Conservation (phyloP, 2,113 vertebrate species). For the Xenopus borealis region DNA sequence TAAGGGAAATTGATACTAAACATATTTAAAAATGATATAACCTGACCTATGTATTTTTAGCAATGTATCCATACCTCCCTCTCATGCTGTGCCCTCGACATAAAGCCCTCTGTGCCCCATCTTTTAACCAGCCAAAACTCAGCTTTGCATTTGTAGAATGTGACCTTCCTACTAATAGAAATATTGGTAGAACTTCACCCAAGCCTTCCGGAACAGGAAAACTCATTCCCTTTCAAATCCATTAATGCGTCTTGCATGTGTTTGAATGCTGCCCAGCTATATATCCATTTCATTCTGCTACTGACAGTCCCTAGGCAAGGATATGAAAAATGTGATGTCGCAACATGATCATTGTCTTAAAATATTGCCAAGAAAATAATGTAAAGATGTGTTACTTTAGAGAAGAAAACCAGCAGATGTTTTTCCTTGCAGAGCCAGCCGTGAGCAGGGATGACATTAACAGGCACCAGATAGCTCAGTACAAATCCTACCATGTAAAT, state of each 20-base stretch:
- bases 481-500: no score
- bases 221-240: conserved; percentile 32
- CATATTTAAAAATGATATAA: no score
- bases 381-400: conserved; percentile 6
- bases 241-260: conserved; percentile 36
- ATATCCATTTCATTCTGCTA: conserved; percentile 13
- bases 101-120: no score
- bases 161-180: conserved; percentile 25
- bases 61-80: no score
- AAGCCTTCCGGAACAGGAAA: conserved; percentile 43
- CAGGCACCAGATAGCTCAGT: neutral
- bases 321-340: conserved; percentile 9
- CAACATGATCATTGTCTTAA: conserved; percentile 11
- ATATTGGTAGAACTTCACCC: conserved; percentile 23
- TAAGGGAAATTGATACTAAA: no score
- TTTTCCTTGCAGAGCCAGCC: conserved; percentile 2
- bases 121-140: neutral
- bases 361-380: conserved; percentile 23
- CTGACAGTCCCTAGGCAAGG: conserved; percentile 23
- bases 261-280: conserved; percentile 47
- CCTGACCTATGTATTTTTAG: no score
- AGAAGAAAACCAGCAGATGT: conserved; percentile 18
- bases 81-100: no score
- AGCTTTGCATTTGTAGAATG: neutral
- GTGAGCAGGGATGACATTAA: neutral